phyloP scores from a whole-genome alignment of 30 jellyfish, hydroid and myxozoan species.

The Turritopsis rubra region DNA sequence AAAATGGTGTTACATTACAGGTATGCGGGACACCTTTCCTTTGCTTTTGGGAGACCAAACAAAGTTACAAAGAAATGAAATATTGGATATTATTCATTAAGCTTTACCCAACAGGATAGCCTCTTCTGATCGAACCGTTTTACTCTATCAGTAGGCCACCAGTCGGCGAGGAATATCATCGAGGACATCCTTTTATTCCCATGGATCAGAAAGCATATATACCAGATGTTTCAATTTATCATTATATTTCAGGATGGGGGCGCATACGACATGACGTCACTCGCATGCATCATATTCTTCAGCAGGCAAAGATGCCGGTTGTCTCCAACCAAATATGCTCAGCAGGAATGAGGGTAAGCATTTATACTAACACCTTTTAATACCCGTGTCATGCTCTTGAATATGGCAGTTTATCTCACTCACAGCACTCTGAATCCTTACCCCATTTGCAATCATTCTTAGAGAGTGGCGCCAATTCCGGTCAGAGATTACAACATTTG shows the following conservation, averaged over 20 bases:
- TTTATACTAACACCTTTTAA: not conserved
- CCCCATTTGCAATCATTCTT: not conserved
- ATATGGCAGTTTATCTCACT: not conserved
- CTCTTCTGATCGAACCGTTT: not conserved
- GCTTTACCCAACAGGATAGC: not conserved
- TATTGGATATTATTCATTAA: too few relatives aligned
- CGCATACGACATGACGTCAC: not conserved
- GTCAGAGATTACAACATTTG: conserved; percentile 7
- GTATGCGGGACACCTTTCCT: not conserved
- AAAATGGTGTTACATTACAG: conserved; percentile 12
- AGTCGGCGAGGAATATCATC: too few relatives aligned
- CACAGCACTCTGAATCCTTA: not conserved
- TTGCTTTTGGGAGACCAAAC: too few relatives aligned
- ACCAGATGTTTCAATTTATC: too few relatives aligned
- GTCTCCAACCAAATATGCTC: not conserved
- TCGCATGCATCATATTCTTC: not conserved
- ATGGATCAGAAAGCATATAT: too few relatives aligned
- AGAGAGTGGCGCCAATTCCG: conserved; percentile 22
- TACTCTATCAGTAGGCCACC: too few relatives aligned
- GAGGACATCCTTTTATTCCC: not conserved
- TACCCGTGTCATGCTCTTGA: not conserved
- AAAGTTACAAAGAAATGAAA: too few relatives aligned
- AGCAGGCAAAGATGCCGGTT: conserved; percentile 24
- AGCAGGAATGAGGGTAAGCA: conserved; percentile 15
- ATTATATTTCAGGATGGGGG: conserved; percentile 28